These are phyloP conservation scores for Triplophysa dalaica DNA, from an alignment of 2,113 vertebrate species.

Conservation along the genomic window DNA sequence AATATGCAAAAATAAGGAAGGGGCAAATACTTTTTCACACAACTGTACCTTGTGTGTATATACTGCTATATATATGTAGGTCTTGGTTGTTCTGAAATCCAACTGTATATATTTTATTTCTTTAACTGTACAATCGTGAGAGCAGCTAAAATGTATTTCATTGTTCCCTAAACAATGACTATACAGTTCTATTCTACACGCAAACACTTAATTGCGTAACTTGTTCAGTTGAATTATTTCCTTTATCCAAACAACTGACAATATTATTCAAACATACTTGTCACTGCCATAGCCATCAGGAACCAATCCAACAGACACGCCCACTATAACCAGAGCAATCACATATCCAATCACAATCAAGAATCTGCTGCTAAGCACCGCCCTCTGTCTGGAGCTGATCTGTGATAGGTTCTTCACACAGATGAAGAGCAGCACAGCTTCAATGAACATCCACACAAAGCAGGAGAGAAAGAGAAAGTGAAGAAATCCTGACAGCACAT, in stretches of 20 bases:
- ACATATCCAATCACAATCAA: conserved; percentile 39
- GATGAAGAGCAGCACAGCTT: conserved; percentile 73
- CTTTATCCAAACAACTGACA: too few relatives aligned
- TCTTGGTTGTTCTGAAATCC: too few relatives aligned
- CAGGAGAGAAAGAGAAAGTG: conserved; percentile 73
- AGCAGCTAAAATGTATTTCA: too few relatives aligned
- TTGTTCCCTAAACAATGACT: too few relatives aligned
- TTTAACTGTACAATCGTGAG: too few relatives aligned
- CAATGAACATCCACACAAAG: conserved; percentile 79
- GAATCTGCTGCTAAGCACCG: conserved; percentile 8
- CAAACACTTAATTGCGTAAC: background rate
- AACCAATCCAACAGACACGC: background rate
- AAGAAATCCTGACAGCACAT: conserved; percentile 66
- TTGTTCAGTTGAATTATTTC: background rate
- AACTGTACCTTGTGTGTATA: too few relatives aligned
- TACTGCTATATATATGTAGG: too few relatives aligned
- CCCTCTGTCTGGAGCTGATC: conserved; percentile 12
- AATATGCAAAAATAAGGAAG: too few relatives aligned
- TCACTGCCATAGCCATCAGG: background rate
- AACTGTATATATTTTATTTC: too few relatives aligned
- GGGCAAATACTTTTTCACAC: too few relatives aligned
- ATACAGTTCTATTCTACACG: too few relatives aligned
- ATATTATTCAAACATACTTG: background rate
- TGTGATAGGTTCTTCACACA: conserved; percentile 58
- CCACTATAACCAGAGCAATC: background rate